These are phyloP conservation scores for Scaptomyza pallida DNA, from an alignment of 1,140 invertebrate species.

Conservation along the genomic window DNA sequence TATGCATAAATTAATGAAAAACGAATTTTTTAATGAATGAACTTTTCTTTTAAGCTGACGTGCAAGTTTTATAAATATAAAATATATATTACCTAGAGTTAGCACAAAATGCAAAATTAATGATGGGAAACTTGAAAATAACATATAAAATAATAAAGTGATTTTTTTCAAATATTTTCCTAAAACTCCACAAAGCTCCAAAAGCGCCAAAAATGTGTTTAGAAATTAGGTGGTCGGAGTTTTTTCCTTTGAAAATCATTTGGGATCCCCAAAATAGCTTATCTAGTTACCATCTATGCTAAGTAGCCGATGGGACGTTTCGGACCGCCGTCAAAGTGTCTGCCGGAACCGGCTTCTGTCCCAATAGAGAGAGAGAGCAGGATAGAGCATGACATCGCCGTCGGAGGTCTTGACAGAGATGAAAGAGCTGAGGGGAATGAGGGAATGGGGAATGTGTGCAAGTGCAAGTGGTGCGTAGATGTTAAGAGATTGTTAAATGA, in stretches of 20 bases:
- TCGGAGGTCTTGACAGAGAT: conserved; percentile 34
- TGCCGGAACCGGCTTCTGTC: conserved; percentile 50
- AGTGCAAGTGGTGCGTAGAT: conserved; percentile 56
- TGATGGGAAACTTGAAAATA: too few relatives aligned
- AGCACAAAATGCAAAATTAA: conserved; percentile 6
- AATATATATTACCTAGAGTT: not conserved
- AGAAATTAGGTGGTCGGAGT: conserved; percentile 41
- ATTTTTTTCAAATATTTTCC: too few relatives aligned
- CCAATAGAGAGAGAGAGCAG: not conserved
- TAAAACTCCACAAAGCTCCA: too few relatives aligned
- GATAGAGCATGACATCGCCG: conserved; percentile 18
- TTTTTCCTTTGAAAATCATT: conserved; percentile 67
- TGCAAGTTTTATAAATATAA: too few relatives aligned
- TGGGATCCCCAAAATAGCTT: conserved; percentile 53
- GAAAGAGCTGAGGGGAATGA: conserved; percentile 7
- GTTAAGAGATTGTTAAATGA: conserved; percentile 76
- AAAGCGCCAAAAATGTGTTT: conserved; percentile 36
- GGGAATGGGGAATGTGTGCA: not conserved
- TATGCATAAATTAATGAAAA: conserved; percentile 18
- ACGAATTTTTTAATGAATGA: conserved; percentile 28
- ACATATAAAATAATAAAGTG: too few relatives aligned
- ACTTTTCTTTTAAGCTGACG: conserved; percentile 17
- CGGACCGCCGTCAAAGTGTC: conserved; percentile 61
- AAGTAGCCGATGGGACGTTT: conserved; percentile 25
- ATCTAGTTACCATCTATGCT: conserved; percentile 63